phyloP scores from a whole-genome alignment of 1,140 invertebrate genomes.

The Ceratosolen solmsi region DNA sequence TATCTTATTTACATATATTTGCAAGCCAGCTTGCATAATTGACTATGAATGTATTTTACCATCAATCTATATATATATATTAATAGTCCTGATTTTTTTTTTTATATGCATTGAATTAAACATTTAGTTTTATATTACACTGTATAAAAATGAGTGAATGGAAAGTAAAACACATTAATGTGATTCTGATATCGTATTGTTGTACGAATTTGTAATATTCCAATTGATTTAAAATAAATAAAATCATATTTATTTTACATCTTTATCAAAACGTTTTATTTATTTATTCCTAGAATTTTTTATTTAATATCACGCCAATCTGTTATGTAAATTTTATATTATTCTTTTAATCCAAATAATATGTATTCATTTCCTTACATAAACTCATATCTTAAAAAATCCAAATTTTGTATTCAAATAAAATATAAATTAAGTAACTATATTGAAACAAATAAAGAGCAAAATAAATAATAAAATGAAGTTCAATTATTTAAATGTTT shows the following conservation, averaged over 20 bases:
- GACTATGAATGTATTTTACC: neutral
- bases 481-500: too few relatives aligned
- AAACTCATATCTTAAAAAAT: too few relatives aligned
- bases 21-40: neutral
- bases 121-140: constrained; percentile 26
- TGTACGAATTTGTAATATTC: constrained; percentile 50
- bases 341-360: too few relatives aligned
- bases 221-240: constrained; percentile 53
- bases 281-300: neutral
- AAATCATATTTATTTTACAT: constrained; percentile 58
- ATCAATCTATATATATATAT: neutral
- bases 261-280: constrained; percentile 17
- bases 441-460: too few relatives aligned
- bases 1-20: neutral
- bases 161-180: constrained; percentile 53
- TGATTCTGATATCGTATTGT: constrained; percentile 52
- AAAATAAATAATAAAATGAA: too few relatives aligned
- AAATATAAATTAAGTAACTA: too few relatives aligned
- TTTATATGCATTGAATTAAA: constrained; percentile 7
- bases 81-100: too few relatives aligned
- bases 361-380: too few relatives aligned
- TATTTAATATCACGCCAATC: neutral
- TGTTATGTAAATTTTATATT: too few relatives aligned
- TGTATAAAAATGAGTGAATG: constrained; percentile 55
- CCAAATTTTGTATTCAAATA: too few relatives aligned